A percentile compares a stretch with the other conserved stretches of the same genome.
These are phyloP conservation scores for Sebastes diploproa DNA, from an alignment of 2,797 vertebrate genomes.

Conservation along the genomic window DNA sequence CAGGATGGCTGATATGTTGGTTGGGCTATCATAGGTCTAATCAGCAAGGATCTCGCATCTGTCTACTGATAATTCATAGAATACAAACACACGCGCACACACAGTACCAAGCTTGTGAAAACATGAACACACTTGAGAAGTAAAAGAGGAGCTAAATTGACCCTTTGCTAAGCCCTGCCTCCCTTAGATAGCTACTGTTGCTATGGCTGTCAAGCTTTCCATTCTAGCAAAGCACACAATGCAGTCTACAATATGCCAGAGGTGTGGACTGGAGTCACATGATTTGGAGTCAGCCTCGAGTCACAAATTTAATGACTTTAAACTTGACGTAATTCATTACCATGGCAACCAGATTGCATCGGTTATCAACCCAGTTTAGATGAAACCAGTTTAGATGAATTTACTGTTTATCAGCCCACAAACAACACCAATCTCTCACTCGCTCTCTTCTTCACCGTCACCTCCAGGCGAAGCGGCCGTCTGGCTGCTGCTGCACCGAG, in stretches of 20 bases:
- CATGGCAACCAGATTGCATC: too few relatives aligned
- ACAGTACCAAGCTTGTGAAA: neutral
- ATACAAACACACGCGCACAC: neutral
- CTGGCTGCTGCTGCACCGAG: too few relatives aligned
- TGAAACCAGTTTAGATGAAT: too few relatives aligned
- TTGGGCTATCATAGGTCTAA: conserved; percentile 21
- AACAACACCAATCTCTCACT: too few relatives aligned
- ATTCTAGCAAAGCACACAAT: neutral
- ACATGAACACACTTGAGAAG: neutral
- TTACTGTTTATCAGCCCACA: too few relatives aligned
- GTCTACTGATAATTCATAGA: neutral
- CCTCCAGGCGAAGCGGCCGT: accelerated
- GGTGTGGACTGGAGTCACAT: too few relatives aligned
- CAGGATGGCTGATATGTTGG: conserved; percentile 11
- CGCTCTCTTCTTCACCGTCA: accelerated
- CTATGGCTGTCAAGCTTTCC: neutral
- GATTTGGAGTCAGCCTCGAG: neutral
- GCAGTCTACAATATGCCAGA: neutral
- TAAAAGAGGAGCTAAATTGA: neutral
- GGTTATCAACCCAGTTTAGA: too few relatives aligned
- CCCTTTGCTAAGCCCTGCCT: neutral
- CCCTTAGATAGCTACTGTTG: neutral
- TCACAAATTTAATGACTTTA: neutral
- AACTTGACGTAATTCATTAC: too few relatives aligned
- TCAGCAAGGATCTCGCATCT: neutral